phyloP scores from a whole-genome alignment of 2,888 invertebrate species.

The Parapristionchus giblindavisi region DNA sequence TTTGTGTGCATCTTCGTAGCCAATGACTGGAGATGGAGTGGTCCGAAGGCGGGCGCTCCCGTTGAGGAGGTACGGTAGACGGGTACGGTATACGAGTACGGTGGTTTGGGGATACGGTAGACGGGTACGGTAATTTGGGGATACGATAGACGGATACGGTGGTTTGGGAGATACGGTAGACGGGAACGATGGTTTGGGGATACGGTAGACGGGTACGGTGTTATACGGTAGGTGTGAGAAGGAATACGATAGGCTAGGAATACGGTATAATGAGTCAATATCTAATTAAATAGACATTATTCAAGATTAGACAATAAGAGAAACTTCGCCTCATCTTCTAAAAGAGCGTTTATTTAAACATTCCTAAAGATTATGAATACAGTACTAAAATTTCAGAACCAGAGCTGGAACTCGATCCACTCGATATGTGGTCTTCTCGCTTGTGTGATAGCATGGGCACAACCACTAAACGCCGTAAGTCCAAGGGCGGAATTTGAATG shows the following conservation, averaged over 20 bases:
- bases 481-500: not conserved
- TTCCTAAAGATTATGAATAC: not conserved
- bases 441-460: constrained; percentile 56
- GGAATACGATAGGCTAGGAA: no score
- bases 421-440: constrained; percentile 54
- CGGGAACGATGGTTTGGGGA: no score
- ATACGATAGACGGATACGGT: no score
- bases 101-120: no score
- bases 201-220: no score
- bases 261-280: no score
- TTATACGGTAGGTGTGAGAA: no score
- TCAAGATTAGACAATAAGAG: not conserved
- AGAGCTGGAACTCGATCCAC: constrained; percentile 50
- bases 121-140: no score
- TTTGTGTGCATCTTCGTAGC: constrained; percentile 55
- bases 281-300: not conserved
- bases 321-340: not conserved
- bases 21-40: constrained; percentile 52
- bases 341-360: not conserved
- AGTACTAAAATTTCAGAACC: constrained; percentile 43
- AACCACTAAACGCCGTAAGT: constrained; percentile 51
- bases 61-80: constrained; percentile 31
- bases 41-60: constrained; percentile 44
- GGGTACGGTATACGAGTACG: no score
- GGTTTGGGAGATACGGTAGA: no score